Evolutionary conservation across 2,888 invertebrate species (phyloP), one percentile per base, ranked within the genome.

Genomic region (Himalopsyche tibetana): DNA sequence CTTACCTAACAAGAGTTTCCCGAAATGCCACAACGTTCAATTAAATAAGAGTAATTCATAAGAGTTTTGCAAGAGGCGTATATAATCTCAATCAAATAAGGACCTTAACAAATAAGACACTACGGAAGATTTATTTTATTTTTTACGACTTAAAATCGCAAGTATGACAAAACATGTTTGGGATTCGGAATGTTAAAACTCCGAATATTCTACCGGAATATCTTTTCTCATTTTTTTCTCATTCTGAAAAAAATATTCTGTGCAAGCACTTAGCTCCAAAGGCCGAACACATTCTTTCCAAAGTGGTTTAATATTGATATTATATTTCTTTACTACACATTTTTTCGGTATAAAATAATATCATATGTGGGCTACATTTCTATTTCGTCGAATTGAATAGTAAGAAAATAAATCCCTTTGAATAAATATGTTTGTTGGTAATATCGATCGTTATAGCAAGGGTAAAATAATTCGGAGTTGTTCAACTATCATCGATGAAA

Each of bases 241-340:
- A 63, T 63, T 63, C 63, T 63, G 11, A 4, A n/a, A 63, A 63
- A 63, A 63, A 63, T 63, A 63, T 63, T 63, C 63, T 63, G 63
- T 63, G 63, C 63, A 63, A 63, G 63, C 63, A 63, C 63, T 63
- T 63, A 63, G 28, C 63, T 19, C 19, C 28, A 63, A 63, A 19
- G 63, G 63, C 63, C 63, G 19, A 28, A 19, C 63, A n/a, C 63
- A 63, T 63, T 63, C 63, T 15, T 63, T 28, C 63, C 63, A 63
- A 63, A 63, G 63, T 63, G 63, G 63, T 63, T 63, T 63, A 63
- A 63, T 63, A 63, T 63, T 63, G 63, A 63, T 63, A 63, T 63
- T 63, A 63, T 63, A 19, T 63, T 63, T 63, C 63, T 63, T 63
- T 63, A 8, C 19, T 19, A 19, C 19, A 3, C 19, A 63, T 19